phyloP scores from a whole-genome alignment of 1,140 invertebrate genomes.

The Cyrtorhinus lividipennis region DNA sequence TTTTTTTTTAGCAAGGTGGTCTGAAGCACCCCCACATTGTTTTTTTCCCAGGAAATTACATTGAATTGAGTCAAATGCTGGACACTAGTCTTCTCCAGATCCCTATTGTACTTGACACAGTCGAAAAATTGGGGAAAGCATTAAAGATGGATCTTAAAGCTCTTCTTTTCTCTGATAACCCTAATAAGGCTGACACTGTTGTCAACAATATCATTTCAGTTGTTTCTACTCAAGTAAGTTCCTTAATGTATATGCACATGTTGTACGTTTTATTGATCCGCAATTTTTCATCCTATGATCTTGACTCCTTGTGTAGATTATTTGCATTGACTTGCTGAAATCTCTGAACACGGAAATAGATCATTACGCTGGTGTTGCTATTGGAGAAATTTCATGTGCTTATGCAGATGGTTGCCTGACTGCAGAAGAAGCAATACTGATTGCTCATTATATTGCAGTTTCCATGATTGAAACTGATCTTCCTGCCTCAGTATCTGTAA shows the following conservation, averaged over 20 bases:
- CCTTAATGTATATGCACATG: too few species aligned
- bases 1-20: not conserved
- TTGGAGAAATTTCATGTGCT: constrained; percentile 63
- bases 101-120: constrained; percentile 2
- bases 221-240: constrained; percentile 55
- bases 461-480: constrained; percentile 66
- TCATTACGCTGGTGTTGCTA: constrained; percentile 65
- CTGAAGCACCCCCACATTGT: constrained; percentile 3
- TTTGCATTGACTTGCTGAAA: constrained; percentile 53
- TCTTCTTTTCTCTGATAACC: constrained; percentile 41
- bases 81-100: constrained; percentile 13
- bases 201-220: constrained; percentile 83
- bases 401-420: constrained; percentile 72
- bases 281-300: too few species aligned
- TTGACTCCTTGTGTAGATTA: too few species aligned
- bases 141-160: constrained; percentile 43
- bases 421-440: constrained; percentile 59
- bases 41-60: constrained; percentile 9
- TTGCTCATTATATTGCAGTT: constrained; percentile 69
- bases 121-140: constrained; percentile 1
- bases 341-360: constrained; percentile 50
- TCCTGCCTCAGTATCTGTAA: constrained; percentile 28
- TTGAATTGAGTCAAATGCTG: not conserved
- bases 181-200: constrained; percentile 60
- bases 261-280: too few species aligned